phyloP scores from a whole-genome alignment of 1,140 invertebrate genomes.

The Conus betulinus region DNA sequence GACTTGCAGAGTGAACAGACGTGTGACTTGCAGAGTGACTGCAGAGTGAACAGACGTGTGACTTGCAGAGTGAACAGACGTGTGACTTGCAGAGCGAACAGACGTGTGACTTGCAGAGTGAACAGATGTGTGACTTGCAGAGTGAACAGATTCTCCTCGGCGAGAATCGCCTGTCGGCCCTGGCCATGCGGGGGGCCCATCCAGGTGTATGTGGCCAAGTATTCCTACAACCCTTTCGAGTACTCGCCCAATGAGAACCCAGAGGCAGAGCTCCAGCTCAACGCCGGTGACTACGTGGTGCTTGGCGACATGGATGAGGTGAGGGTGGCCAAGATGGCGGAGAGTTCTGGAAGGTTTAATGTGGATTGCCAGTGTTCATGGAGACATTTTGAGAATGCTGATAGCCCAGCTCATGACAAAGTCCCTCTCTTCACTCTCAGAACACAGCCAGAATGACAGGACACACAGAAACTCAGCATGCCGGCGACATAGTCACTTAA shows the following conservation, averaged over 20 bases:
- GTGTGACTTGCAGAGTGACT: too few relatives aligned
- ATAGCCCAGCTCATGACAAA: not conserved
- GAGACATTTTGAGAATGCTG: not conserved
- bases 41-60: too few relatives aligned
- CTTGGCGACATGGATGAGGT: constrained; percentile 92
- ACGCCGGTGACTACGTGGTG: constrained; percentile 97
- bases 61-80: too few relatives aligned
- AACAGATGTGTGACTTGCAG: not conserved
- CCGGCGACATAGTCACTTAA: too few relatives aligned
- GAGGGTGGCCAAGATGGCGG: not conserved
- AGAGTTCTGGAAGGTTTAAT: not conserved
- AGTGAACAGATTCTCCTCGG: not conserved
- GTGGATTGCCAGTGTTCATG: not conserved
- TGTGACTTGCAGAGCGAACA: not conserved
- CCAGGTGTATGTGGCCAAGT: constrained; percentile 80
- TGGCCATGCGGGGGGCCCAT: constrained; percentile 67
- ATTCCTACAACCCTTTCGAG: constrained; percentile 94
- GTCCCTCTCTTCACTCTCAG: not conserved
- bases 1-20: too few relatives aligned
- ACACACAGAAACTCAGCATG: too few relatives aligned
- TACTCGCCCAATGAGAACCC: constrained; percentile 93
- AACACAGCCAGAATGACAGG: too few relatives aligned
- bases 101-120: too few relatives aligned
- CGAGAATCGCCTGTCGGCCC: constrained; percentile 55
- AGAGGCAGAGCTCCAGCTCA: constrained; percentile 94